Evolutionary conservation across 64 coral and sea anemone species (phyloP), one percentile per base, ranked within the genome.

Genomic region (Orbicella faveolata): DNA sequence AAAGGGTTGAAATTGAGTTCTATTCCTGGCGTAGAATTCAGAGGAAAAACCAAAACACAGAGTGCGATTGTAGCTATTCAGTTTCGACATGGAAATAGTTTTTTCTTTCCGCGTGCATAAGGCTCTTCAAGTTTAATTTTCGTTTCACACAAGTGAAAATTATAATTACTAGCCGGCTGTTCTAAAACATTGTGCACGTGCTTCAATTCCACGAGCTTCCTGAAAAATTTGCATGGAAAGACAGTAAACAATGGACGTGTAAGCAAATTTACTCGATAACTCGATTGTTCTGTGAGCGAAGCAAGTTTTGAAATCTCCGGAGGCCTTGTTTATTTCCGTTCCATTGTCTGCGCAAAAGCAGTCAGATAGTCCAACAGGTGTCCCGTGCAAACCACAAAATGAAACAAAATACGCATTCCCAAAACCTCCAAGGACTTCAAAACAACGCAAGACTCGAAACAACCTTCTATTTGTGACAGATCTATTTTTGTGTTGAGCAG

Each of bases 331-430:
- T 17, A 85, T 68, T 72, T 85, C 64, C 64, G 65, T 30, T 52
- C 82, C 36, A 73, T 85, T 85, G 65, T 85, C 82, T 7, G 63
- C 10, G 41, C n/a, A 15, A 11, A 33, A 72, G 64, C 39, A 85
- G 82, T 83, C 11, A 44, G 72, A 85, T 52, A 41, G 9, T 23
- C 3, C 36, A 81, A 85, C 65, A 85, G 82, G 82, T 85, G 82
- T 85, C 36, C 23, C 20, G 82, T 12, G 41, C 41, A 6, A 78
- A 78, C 55, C 51, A 53, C 44, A 16, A n/a, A 34, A 18, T 2
- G 14, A 19, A 74, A 74, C 72, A 59, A 59, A 70, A 52, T 26
- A 25, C 51, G 82, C 63, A 52, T 83, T 85, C 37, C 65, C 26
- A 44, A 52, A 72, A 16, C 20, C 36, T 25, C 23, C 65, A 21